Evolutionary conservation across 2,113 vertebrate species (phyloP), one percentile per base, ranked within the genome.

Genomic region (Agapornis roseicollis): DNA sequence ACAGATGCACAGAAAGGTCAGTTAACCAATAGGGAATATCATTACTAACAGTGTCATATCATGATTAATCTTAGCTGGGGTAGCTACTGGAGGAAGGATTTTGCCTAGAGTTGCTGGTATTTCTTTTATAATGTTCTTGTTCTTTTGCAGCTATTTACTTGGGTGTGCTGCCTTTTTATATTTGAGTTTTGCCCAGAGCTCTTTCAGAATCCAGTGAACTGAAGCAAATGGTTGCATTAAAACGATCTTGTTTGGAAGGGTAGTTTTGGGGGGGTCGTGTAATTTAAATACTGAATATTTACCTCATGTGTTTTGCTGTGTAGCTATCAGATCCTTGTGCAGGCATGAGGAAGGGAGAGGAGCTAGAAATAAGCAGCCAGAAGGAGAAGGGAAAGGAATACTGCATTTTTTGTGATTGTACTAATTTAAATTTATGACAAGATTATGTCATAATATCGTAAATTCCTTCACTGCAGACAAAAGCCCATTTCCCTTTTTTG

Each of bases 401-500:
- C 50, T 27, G 31, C 42, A 37, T 25, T 58, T 94, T 72, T 72
- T 88, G 42, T 31, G 18, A 68, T 37, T 63, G 37, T 66, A 41
- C 72, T 69, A 25, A 70, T 74, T 66, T 89, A 83, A 66, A 52
- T 87, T 93, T 90, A 74, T 60, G 35, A 81, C 27, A 76, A 79
- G 35, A 35, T 93, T 84, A 84, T 90, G 80, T 95, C 84, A 84
- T 88, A 82, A 65, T 76, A 70, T 80, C 81, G 85, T 96, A 55
- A 91, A 80, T 73, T 88, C 39, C 79, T 83, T 80, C 28, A 33
- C 22, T 80, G 74, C 19, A 47, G 64, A 47, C 22, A 85, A 73
- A 52, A 80, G 31, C 35, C 42, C 84, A 23, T 52, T 89, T 94
- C 89, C 55, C 33, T 80, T 91, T 95, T 89, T 81, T 93, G 71